Base-by-base conservation (phyloP, 2,888 invertebrate genomes). In the Cantharis nigra region DNA sequence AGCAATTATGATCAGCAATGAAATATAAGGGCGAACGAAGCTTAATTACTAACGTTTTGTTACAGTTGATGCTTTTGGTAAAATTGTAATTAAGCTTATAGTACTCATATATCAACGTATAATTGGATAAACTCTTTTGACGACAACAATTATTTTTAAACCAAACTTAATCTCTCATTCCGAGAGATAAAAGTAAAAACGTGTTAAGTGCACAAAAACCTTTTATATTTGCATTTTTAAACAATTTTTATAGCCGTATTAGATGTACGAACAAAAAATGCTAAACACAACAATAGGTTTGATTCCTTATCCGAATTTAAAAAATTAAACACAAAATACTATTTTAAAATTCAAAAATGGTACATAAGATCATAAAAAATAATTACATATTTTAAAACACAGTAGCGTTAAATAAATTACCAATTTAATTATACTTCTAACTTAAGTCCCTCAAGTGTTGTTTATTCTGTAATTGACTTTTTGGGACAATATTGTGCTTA, bases 1-100 rank as follows among this genome's bases (percentile, higher is more conserved):
- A 67, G 72, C 76, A 76, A 76, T 76, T 76, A 76, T 72, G 72
- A 72, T 72, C 75, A 62, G 13, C 75, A 75, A 65, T 75, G 69
- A 71, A 75, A 75, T 75, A 75, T 75, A 75, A 70, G 67, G 70
- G 71, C 67, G 70, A 74, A 69, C 75, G 63, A 14, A 67, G 62
- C 75, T 67, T 75, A 75, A 75, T 75, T 75, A 65, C 75, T 67
- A 69, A 71, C 70, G 71, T 71, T 75, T 74, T 75, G 67, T 70
- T 74, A 74, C 70, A 64, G 30, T 70, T 70, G 70, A 70, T 74
- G 74, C 64, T 70, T 74, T 69, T 74, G 70, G 74, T 74, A 74
- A 70, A 74, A 74, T 63, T 70, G 74, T 63, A 74, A 70, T 70
- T 74, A 69, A 63, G 33, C 63, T 74, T 33, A 70, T 69, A 69